Percentiles rank a stretch among this genome's conserved stretches.
Evolutionary conservation across 2,888 invertebrate genomes (phyloP).

Genomic region (Macrophya alboannulata): DNA sequence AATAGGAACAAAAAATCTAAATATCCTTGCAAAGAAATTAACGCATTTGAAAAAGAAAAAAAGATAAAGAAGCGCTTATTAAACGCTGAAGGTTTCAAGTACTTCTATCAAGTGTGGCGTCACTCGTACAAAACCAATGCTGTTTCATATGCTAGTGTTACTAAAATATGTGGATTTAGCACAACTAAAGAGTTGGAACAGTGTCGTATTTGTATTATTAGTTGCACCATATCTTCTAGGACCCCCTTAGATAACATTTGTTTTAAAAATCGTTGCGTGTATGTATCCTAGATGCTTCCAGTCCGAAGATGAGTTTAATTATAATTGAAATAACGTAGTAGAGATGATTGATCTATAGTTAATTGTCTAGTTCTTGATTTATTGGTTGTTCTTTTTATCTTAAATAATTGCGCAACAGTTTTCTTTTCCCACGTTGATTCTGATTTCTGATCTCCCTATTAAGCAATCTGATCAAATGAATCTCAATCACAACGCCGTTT

Average conservation of each 20-base stretch:
- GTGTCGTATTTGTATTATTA: background rate
- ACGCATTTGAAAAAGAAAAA: background rate
- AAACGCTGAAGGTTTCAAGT: background rate
- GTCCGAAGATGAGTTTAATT: background rate
- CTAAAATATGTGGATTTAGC: background rate
- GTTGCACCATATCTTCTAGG: background rate
- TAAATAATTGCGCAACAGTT: background rate
- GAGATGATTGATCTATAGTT: background rate
- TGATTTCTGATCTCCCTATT: background rate
- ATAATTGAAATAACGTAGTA: background rate
- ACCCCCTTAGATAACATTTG: background rate
- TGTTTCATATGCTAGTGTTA: no score
- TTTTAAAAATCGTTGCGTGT: conserved; percentile 27
- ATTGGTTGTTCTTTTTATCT: background rate
- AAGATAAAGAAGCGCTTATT: background rate
- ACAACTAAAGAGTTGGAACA: background rate
- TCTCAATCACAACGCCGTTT: conserved; percentile 8
- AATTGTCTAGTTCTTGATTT: background rate
- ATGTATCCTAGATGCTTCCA: conserved; percentile 52
- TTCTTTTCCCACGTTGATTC: background rate
- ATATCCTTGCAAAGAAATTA: background rate
- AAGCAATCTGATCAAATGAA: conserved; percentile 8
- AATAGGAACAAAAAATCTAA: background rate
- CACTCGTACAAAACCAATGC: no score
- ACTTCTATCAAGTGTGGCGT: background rate